Evolutionary conservation across 2,888 invertebrate species (phyloP), one percentile per base, ranked within the genome.

Genomic region (Lycophotia porphyrea): DNA sequence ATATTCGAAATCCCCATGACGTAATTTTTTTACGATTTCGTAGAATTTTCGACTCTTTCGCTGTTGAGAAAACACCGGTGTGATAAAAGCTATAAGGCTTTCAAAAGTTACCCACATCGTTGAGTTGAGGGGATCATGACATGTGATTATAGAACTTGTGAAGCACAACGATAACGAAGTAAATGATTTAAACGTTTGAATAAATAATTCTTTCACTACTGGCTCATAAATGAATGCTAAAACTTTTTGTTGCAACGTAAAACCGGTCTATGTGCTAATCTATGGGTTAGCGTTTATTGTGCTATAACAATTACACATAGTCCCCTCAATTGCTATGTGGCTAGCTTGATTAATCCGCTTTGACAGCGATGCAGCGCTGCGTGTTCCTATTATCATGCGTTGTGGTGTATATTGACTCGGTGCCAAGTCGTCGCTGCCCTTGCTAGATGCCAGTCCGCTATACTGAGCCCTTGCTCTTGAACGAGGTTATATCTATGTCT

Each of bases 391-490:
- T 11, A 34, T 15, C 27, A 52, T 64, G 3, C 31, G 31, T 49
- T 55, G 18, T 39, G 31, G 34, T 66, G 69, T 70, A 55, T 80
- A 76, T 72, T 80, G 80, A 66, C 68, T 55, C 66, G 21, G 61
- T 72, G 82, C 82, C 82, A 82, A 82, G 64, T 81, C 27, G 47
- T 15, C 58, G 55, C 44, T 58, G 60, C 82, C 82, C 78, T 60
- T 9, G 67, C 76, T 36, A 61, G 66, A 55, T 70, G 36, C 34
- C 55, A n/a, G 60, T 58, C 39, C 49, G 47, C 60, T 68, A 60
- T 81, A 60, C 61, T 49, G 31, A 42, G 77, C 9, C 79, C 83
- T 74, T 82, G 79, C 58, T 82, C 79, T 81, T 81, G 74, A 71
- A 74, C 42, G 49, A 31, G 39, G 34, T 34, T 66, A 31, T 47